phyloP scores from a whole-genome alignment of 2,113 vertebrate species.

The Carassius gibelio region DNA sequence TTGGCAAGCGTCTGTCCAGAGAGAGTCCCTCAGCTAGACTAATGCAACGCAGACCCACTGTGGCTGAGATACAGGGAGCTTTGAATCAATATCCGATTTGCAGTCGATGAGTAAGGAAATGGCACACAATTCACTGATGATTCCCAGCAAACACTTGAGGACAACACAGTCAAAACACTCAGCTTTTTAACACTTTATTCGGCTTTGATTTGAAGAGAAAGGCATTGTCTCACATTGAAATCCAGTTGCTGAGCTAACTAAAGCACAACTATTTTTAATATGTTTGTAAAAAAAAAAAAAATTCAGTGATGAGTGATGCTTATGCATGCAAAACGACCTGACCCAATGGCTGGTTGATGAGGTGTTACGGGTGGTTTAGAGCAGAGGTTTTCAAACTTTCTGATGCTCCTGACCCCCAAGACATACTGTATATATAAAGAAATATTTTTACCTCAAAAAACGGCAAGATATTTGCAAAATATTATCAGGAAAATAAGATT shows the following conservation, averaged over 20 bases:
- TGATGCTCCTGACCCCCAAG: not conserved
- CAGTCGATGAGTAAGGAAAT: not conserved
- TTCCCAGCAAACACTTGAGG: not conserved
- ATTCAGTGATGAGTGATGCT: not conserved
- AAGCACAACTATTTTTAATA: not conserved
- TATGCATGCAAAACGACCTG: not conserved
- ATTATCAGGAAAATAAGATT: too few relatives aligned
- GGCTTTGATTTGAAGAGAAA: not conserved
- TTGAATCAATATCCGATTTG: not conserved
- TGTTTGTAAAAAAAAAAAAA: not conserved
- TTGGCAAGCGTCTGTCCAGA: conserved; percentile 12
- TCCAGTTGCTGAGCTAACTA: not conserved
- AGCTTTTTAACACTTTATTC: not conserved
- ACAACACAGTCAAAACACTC: not conserved
- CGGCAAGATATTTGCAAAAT: too few relatives aligned
- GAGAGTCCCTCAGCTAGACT: conserved; percentile 12
- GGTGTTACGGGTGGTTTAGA: not conserved
- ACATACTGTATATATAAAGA: too few relatives aligned
- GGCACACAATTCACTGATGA: conserved; percentile 2
- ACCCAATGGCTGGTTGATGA: not conserved
- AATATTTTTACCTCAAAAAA: too few relatives aligned
- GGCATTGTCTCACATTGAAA: not conserved
- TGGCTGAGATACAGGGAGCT: not conserved
- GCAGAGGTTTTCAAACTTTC: not conserved
- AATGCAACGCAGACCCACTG: conserved; percentile 35